phyloP scores from a whole-genome alignment of 2,888 invertebrate genomes.

The Neria commutata region DNA sequence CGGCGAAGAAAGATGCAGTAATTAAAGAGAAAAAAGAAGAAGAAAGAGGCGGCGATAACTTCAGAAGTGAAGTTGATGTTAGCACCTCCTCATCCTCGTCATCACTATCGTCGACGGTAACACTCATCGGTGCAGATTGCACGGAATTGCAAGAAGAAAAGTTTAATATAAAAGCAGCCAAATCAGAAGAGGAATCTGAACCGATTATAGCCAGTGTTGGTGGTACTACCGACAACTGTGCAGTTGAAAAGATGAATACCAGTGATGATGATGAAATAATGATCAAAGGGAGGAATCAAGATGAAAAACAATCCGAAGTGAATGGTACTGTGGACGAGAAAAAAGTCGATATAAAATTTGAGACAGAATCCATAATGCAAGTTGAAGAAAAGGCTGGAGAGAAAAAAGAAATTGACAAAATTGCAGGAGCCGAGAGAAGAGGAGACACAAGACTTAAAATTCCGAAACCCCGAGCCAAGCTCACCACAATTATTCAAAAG shows the following conservation, averaged over 20 bases:
- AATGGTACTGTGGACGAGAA: not conserved
- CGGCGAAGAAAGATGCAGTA: not conserved
- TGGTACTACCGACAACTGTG: slow-evolving; percentile 28
- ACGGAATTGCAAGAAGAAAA: not conserved
- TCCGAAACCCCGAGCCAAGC: slow-evolving; percentile 55
- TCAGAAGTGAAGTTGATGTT: slow-evolving; percentile 17
- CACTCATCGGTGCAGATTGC: slow-evolving; percentile 14
- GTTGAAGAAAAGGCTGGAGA: slow-evolving; percentile 33
- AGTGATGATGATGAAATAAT: slow-evolving; percentile 47
- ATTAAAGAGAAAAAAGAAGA: not conserved
- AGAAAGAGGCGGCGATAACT: not conserved
- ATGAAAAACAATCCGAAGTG: slow-evolving; percentile 2
- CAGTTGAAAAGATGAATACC: slow-evolving; percentile 51
- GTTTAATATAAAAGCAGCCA: no score
- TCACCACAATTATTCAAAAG: slow-evolving; percentile 59
- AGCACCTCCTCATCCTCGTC: slow-evolving; percentile 20
- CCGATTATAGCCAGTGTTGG: slow-evolving; percentile 8
- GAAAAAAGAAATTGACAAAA: slow-evolving; percentile 25
- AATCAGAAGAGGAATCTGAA: slow-evolving; percentile 5
- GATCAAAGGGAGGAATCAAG: slow-evolving; percentile 23
- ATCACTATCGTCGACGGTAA: slow-evolving; percentile 18
- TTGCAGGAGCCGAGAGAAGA: slow-evolving; percentile 25
- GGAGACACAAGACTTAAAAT: slow-evolving; percentile 57
- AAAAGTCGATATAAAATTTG: slow-evolving; percentile 8
- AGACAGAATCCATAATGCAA: slow-evolving; percentile 9